These are phyloP conservation scores for Spodoptera exigua DNA, from an alignment of 2,888 invertebrate genomes.

Conservation along the genomic window DNA sequence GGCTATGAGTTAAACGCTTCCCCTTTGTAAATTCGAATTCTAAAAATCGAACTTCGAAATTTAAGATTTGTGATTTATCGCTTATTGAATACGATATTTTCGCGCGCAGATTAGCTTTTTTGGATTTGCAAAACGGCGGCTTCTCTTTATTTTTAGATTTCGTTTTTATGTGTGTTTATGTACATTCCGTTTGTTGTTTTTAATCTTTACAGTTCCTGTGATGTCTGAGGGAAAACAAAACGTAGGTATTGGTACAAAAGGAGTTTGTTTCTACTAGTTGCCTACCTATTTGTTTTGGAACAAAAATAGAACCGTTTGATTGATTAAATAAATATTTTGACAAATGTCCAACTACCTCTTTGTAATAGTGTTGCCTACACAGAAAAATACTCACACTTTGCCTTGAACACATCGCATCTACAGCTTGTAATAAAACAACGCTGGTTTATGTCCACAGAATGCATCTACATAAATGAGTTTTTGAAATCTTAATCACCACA, in stretches of 20 bases:
- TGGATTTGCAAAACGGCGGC: slow-evolving; percentile 45
- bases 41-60: slow-evolving; percentile 37
- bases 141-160: slow-evolving; percentile 16
- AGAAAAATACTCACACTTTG: too few species aligned
- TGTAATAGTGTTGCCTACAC: too few species aligned
- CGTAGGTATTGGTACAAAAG: not conserved
- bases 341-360: too few species aligned
- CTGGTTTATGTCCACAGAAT: too few species aligned
- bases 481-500: too few species aligned
- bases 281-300: not conserved
- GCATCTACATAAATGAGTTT: too few species aligned
- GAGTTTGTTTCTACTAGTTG: not conserved
- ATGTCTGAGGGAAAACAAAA: not conserved
- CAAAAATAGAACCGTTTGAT: too few species aligned
- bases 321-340: too few species aligned
- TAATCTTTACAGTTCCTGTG: not conserved
- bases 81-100: slow-evolving; percentile 51
- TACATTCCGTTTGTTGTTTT: slow-evolving; percentile 10
- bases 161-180: slow-evolving; percentile 22
- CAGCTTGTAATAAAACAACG: too few species aligned
- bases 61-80: slow-evolving; percentile 40
- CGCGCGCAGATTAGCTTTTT: slow-evolving; percentile 28
- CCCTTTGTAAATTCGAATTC: slow-evolving; percentile 42
- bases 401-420: too few species aligned
- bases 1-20: slow-evolving; percentile 54